These are phyloP conservation scores for Margaritifera margaritifera DNA, from an alignment of 2,888 invertebrate genomes.

Conservation along the genomic window DNA sequence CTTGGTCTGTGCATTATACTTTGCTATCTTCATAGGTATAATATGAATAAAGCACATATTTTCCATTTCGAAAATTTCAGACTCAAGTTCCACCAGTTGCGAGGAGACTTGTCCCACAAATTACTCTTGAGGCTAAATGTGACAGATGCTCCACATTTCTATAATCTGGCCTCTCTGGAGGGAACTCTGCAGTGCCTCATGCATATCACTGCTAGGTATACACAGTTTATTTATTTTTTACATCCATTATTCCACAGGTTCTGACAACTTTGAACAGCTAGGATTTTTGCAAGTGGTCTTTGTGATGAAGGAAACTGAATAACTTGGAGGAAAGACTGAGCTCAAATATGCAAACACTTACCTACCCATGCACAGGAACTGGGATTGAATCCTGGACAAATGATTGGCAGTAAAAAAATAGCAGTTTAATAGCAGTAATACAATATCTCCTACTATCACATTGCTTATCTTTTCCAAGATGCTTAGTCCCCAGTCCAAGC, in stretches of 20 bases:
- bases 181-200: conserved; percentile 66
- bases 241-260: neutral
- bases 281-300: too few relatives aligned
- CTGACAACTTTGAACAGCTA: neutral
- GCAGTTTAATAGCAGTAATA: too few relatives aligned
- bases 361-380: too few relatives aligned
- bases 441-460: too few relatives aligned
- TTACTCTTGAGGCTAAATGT: conserved; percentile 63
- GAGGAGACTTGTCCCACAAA: conserved; percentile 60
- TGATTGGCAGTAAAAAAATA: too few relatives aligned
- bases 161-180: conserved; percentile 70
- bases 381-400: too few relatives aligned
- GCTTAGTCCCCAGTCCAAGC: too few relatives aligned
- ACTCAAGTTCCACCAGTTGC: conserved; percentile 52
- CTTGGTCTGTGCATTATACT: neutral
- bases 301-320: too few relatives aligned
- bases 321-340: too few relatives aligned
- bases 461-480: too few relatives aligned
- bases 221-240: neutral
- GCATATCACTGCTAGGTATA: conserved; percentile 70
- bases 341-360: too few relatives aligned
- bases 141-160: conserved; percentile 69
- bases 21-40: neutral
- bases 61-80: conserved; percentile 26
- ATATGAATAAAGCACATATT: neutral